Evolutionary conservation across 2,797 vertebrate genomes (phyloP).

Genomic region (Platyrinchus mystaceus): DNA sequence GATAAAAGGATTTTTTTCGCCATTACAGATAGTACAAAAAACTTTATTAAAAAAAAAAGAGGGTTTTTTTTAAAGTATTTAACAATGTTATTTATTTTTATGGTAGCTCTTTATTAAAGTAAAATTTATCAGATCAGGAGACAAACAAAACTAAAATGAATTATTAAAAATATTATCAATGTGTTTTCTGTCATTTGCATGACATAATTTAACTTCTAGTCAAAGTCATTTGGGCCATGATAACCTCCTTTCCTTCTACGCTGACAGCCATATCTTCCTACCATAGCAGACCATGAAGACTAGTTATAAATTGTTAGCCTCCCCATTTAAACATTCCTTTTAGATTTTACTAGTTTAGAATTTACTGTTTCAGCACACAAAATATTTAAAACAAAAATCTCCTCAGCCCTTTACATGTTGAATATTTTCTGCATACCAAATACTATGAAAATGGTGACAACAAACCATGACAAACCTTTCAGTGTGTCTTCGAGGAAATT

Average conservation of each 20-base stretch:
- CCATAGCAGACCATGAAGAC: not conserved
- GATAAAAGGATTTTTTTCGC: constrained; percentile 26
- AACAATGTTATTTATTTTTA: not conserved
- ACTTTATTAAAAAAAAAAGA: not conserved
- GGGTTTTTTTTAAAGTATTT: not conserved
- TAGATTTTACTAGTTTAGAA: not conserved
- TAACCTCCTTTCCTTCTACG: not conserved
- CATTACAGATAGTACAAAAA: constrained; percentile 4
- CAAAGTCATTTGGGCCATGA: not conserved
- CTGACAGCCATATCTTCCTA: not conserved
- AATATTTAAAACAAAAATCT: not conserved
- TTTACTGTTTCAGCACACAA: not conserved
- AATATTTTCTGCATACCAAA: not conserved
- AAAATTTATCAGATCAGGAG: not conserved
- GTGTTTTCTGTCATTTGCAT: not conserved
- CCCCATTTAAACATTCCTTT: not conserved
- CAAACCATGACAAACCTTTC: not conserved
- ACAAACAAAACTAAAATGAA: not conserved
- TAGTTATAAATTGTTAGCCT: not conserved
- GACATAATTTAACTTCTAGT: not conserved
- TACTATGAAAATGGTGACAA: not conserved
- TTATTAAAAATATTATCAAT: not conserved
- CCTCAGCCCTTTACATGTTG: not conserved
- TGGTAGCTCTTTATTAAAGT: not conserved
- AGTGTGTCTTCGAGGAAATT: not conserved